Base-by-base conservation (phyloP, 2,888 invertebrate species). In the Napeogenes sylphis region DNA sequence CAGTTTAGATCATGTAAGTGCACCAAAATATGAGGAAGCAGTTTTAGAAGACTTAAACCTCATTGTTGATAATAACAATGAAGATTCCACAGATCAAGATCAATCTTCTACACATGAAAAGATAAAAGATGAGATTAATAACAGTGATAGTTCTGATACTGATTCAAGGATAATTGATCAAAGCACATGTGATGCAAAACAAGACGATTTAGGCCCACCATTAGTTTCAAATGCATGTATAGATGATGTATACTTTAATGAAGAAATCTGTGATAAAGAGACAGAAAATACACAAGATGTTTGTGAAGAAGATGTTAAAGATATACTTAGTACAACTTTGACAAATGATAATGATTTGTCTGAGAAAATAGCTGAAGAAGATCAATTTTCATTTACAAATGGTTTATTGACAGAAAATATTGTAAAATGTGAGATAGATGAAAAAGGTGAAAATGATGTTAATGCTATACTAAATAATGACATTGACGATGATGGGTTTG, bases 401-500 rank as follows among this genome's bases (percentile, higher is more conserved):
- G 33, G 32, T 70, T 45, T 61, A 38, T 68, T 62, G 59, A 69
- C 58, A 70, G 73, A 76, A 72, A 72, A 65, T 8, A 73, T 77
- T 70, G 60, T 69, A 53, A 79, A 75, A 71, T 71, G 67, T 70
- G 76, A 21, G 21, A 21, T 21, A 21, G 21, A 21, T 21, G 21
- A 78, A 62, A 77, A 84, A 69, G 33, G 51, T 14, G 35, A 42
- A 47, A 13, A 21, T 57, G 58, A 38, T 12, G 55, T 12, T n/a
- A 35, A 35, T 30, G 51, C 42, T 14, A 55, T 46, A 58, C 35
- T 3, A 47, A 10, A 21, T 56, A 38, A 57, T 21, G 63, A 21
- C 33, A 42, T 42, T 42, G 42, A 42, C 2, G 60, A 66, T 62
- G 71, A 71, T 64, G 68, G 72, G 13, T 91, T 92, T 82, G 90